These are phyloP conservation scores for Meloidogyne hapla DNA, from an alignment of 1,140 invertebrate genomes.

Conservation along the genomic window DNA sequence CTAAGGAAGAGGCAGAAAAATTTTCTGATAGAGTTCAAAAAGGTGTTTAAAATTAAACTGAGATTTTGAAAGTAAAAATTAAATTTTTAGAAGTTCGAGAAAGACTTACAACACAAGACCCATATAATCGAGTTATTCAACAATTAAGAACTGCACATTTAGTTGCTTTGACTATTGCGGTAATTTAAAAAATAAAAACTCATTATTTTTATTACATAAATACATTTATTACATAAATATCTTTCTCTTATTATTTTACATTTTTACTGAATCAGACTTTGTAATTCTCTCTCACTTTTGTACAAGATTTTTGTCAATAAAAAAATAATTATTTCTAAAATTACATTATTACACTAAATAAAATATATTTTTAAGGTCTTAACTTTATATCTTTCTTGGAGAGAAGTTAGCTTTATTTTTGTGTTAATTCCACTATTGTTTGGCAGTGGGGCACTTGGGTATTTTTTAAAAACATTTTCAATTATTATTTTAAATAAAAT, in stretches of 20 bases:
- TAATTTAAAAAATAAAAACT: not conserved
- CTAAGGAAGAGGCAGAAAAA: slow-evolving; percentile 31
- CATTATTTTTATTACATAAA: not conserved
- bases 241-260: not conserved
- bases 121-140: slow-evolving; percentile 25
- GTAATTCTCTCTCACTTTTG: too few species aligned
- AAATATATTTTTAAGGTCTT: slow-evolving; percentile 8
- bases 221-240: not conserved
- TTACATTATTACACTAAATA: too few species aligned
- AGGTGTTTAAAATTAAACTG: slow-evolving; percentile 2
- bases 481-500: not conserved
- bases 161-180: slow-evolving; percentile 28
- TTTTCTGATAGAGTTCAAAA: slow-evolving; percentile 27
- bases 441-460: slow-evolving; percentile 24
- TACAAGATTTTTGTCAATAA: not conserved
- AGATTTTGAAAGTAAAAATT: not conserved
- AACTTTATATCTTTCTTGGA: slow-evolving; percentile 25
- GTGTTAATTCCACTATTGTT: slow-evolving; percentile 30
- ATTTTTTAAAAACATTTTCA: not conserved
- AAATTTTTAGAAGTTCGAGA: slow-evolving; percentile 20
- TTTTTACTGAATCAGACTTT: too few species aligned
- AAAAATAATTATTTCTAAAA: not conserved
- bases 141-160: slow-evolving; percentile 36
- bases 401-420: slow-evolving; percentile 24
- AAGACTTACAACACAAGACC: not conserved